These are phyloP conservation scores for Pelobates cultripes DNA, from an alignment of 2,797 vertebrate genomes.

Conservation along the genomic window DNA sequence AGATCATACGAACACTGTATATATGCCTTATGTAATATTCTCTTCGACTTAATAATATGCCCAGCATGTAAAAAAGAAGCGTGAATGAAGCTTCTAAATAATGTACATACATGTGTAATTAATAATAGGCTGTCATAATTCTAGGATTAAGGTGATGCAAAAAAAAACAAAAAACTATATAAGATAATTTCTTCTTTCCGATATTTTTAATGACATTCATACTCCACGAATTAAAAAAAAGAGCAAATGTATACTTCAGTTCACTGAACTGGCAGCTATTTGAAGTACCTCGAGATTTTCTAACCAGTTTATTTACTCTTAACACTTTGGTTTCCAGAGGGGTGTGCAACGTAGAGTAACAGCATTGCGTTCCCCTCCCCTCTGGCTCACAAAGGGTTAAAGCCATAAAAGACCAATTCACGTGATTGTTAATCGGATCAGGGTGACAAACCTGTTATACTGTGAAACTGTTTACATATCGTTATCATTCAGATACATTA, in stretches of 20 bases:
- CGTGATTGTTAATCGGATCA: background rate
- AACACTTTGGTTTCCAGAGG: background rate
- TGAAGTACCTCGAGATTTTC: conserved; percentile 66
- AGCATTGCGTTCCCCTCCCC: background rate
- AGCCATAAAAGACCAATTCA: conserved; percentile 29
- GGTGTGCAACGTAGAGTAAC: background rate
- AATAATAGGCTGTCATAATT: conserved; percentile 71
- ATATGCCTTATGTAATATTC: conserved; percentile 88
- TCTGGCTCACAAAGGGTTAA: background rate
- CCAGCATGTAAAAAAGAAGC: conserved; percentile 89
- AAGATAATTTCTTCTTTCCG: background rate
- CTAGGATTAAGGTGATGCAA: conserved; percentile 80
- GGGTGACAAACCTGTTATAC: background rate
- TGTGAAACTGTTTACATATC: background rate
- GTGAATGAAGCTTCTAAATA: conserved; percentile 75
- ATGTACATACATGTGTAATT: conserved; percentile 83
- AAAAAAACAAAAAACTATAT: conserved; percentile 64
- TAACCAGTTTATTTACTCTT: conserved; percentile 48
- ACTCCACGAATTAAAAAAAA: background rate
- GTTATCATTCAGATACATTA: background rate
- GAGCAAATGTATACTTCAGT: background rate
- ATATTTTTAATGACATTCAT: background rate
- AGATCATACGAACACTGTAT: conserved; percentile 73
- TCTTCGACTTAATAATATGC: conserved; percentile 79
- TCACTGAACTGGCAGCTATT: conserved; percentile 66